Evolutionary conservation across 2,888 invertebrate genomes (phyloP), one percentile per base, ranked within the genome.

Genomic region (Agrochola circellaris): DNA sequence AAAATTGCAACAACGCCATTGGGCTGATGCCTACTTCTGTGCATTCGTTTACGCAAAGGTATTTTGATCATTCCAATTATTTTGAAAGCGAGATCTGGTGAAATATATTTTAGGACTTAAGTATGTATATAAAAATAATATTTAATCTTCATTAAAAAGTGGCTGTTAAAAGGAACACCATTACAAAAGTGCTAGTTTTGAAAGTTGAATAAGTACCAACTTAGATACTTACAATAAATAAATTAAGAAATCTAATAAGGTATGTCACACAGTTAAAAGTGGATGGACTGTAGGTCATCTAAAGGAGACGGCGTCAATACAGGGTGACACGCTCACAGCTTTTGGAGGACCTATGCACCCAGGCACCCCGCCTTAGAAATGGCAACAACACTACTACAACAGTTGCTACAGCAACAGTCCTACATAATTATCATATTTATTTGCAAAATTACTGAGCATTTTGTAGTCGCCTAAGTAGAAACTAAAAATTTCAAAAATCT

Each of bases 61-160:
- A 86, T 83, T 86, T 78, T 68, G 42, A 70, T 73, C 51, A 78
- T 86, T 72, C 58, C 20, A 70, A 56, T 66, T 9, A 77, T 70
- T 82, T 74, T 70, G 15, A 69, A 34, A 54, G 13, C 6, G 34
- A 45, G 48, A 34, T 54, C 30, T 20, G 8, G 2, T 51, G 20
- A 38, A 17, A 11, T 23, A 65, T 56, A 30, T 48, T 26, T 30
- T 17, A 67, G 3, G 3, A 15, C 7, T n/a, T n/a, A n/a, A n/a
- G n/a, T n/a, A n/a, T n/a, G 48, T 9, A 2, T 20, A 15, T 34
- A 9, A 34, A 48, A 34, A 38, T 30, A n/a, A 38, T 65, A 34
- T 34, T 30, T 9, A 34, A 45, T 11, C 1, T 62, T 45, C 3
- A 45, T 70, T 38, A 51, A 2, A 42, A 69, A 38, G 45, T 20